Evolutionary conservation across 2,888 invertebrate genomes (phyloP), one percentile per base, ranked within the genome.

Genomic region (Dynastes grantii): DNA sequence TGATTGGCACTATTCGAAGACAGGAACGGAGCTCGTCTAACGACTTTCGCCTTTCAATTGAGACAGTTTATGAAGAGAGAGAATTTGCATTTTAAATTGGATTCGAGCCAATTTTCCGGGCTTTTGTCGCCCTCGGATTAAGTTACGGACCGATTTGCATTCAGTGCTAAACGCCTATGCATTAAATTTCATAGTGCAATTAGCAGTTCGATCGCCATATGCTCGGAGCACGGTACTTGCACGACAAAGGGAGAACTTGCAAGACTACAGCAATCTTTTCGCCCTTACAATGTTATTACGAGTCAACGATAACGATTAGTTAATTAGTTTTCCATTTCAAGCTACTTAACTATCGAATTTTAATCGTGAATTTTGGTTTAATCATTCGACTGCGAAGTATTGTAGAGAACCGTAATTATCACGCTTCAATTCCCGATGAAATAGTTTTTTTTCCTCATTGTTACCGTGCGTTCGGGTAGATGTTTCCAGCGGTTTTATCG

Each of bases 1-100:
- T 71, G 78, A 78, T 71, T 67, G 70, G 51, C 45, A 58, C 68
- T 40, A 68, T 78, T 58, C 67, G 70, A 71, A 53, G 80, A 29
- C 32, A 63, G 63, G 13, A 27, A 63, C 29, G 63, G 29, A 63
- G 29, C 32, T 32, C 29, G 79, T 76, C 80, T 80, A 81, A 82
- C 83, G 79, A 81, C 45, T 80, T 80, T 81, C 83, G 83, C 82
- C 82, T 84, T 84, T 84, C 83, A 83, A 83, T 84, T 84, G 83
- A 82, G 83, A 82, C 82, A 81, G 81, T 83, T 82, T 83, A 83
- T 82, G 81, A 82, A 81, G 83, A 45, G 83, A 45, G 45, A 64
- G 80, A 81, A 87, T 87, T 87, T 87, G 87, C 87, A 87, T 87
- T 86, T 85, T 86, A 87, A 85, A 87, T 87, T 87, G 86, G 86